Conservation (phyloP, 2,797 vertebrate genomes). For the Brachyalestes nurse region DNA sequence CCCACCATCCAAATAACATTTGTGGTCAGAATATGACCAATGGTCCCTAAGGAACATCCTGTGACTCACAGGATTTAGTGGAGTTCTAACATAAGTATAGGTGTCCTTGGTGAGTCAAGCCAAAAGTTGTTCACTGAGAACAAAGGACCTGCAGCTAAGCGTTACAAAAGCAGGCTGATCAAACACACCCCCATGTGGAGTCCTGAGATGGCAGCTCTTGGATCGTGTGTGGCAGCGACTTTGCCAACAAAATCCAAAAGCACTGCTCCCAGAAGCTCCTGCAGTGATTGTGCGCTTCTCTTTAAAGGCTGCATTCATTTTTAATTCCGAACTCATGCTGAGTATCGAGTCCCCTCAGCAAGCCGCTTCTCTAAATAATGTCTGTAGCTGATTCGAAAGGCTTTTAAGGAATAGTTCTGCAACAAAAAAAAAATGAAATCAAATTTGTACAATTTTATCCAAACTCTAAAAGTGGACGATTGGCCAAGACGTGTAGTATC, state of each 20-base stretch:
- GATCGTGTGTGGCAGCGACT: neutral
- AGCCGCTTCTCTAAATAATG: neutral
- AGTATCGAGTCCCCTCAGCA: slow-evolving; percentile 4
- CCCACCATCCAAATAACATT: neutral
- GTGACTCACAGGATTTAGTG: too few relatives aligned
- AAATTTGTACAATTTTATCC: neutral
- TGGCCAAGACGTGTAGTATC: neutral
- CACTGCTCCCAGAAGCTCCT: neutral
- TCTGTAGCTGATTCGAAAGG: neutral
- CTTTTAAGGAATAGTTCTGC: neutral
- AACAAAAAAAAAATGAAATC: neutral
- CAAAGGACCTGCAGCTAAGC: neutral
- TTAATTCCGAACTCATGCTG: slow-evolving; percentile 2
- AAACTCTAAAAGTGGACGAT: neutral
- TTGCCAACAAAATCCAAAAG: neutral
- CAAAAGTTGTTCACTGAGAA: neutral
- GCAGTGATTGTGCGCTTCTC: neutral
- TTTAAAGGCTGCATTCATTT: slow-evolving; percentile 15
- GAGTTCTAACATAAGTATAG: neutral
- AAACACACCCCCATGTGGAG: slow-evolving; percentile 5
- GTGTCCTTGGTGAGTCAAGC: neutral
- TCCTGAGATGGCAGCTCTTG: neutral
- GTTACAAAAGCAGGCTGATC: neutral
- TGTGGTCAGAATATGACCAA: neutral
- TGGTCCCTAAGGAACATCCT: neutral